Percentiles rank a stretch among this genome's conserved stretches.
These are phyloP conservation scores for Pharmacophagus antenor DNA, from an alignment of 2,888 invertebrate genomes.

Conservation along the genomic window DNA sequence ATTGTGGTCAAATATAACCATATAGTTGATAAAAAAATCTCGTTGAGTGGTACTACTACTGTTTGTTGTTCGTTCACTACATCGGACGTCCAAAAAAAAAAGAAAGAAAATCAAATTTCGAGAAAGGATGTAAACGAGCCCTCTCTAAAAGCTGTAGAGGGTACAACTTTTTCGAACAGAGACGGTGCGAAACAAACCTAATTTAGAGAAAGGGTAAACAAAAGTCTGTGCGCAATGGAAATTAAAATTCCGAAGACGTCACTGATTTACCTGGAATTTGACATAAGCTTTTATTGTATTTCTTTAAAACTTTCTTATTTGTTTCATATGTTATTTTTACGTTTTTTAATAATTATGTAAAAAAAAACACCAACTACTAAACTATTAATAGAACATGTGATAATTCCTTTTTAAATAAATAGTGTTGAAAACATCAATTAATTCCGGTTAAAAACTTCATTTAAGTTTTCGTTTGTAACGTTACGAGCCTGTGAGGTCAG, in stretches of 20 bases:
- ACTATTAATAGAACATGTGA: no score
- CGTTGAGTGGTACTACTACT: not conserved
- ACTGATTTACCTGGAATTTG: not conserved
- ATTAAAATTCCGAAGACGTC: constrained; percentile 26
- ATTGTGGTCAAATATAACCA: no score
- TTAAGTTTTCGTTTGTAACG: no score
- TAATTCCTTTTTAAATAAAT: no score
- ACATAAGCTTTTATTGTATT: not conserved
- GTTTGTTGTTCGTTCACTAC: not conserved
- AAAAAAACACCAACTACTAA: no score
- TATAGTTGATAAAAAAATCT: no score
- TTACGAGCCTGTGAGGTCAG: no score
- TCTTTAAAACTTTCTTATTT: not conserved
- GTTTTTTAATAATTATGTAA: no score
- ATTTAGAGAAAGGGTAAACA: constrained; percentile 66
- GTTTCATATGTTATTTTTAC: not conserved
- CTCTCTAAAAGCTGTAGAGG: constrained; percentile 11
- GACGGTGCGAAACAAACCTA: constrained; percentile 56
- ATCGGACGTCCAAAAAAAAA: constrained; percentile 2
- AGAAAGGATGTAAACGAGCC: constrained; percentile 14
- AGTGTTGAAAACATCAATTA: no score
- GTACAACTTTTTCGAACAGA: constrained; percentile 38
- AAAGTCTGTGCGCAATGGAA: constrained; percentile 34
- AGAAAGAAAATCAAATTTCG: constrained; percentile 21
- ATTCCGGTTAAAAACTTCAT: no score